Evolutionary conservation across 2,888 invertebrate species (phyloP).

Genomic region (Mesorhabditis spiculigera): DNA sequence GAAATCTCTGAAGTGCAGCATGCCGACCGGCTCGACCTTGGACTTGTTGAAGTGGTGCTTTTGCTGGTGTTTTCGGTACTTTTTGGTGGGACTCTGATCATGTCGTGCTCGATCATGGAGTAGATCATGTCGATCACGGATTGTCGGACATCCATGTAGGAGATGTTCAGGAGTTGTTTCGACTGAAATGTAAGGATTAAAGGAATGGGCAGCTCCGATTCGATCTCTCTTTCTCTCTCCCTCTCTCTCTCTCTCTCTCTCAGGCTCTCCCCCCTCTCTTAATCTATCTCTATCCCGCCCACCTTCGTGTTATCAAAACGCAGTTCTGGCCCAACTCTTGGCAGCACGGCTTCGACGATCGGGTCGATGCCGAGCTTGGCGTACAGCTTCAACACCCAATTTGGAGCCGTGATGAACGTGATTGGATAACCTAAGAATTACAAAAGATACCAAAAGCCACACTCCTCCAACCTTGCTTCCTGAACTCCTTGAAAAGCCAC

Average conservation of each 20-base stretch:
- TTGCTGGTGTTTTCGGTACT: constrained; percentile 26
- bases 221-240: background rate
- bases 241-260: background rate
- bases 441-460: too few species aligned
- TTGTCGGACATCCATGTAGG: constrained; percentile 60
- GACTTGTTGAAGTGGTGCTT: too few species aligned
- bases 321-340: constrained; percentile 40
- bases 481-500: constrained; percentile 61
- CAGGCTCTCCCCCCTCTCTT: constrained; percentile 27
- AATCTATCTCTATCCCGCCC: constrained; percentile 18
- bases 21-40: too few species aligned
- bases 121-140: constrained; percentile 63
- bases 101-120: constrained; percentile 60
- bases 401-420: constrained; percentile 60
- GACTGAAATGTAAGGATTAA: constrained; percentile 57
- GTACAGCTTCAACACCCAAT: constrained; percentile 58
- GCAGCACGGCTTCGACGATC: constrained; percentile 57
- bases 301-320: constrained; percentile 58
- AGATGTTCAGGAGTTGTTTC: constrained; percentile 61
- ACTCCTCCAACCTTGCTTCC: constrained; percentile 59
- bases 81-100: constrained; percentile 60
- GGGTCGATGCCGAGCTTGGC: constrained; percentile 60
- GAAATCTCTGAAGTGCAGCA: too few species aligned
- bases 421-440: constrained; percentile 57
- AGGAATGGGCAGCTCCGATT: background rate